Base-by-base conservation (phyloP, 2,113 vertebrate genomes). In the Struthio camelus region DNA sequence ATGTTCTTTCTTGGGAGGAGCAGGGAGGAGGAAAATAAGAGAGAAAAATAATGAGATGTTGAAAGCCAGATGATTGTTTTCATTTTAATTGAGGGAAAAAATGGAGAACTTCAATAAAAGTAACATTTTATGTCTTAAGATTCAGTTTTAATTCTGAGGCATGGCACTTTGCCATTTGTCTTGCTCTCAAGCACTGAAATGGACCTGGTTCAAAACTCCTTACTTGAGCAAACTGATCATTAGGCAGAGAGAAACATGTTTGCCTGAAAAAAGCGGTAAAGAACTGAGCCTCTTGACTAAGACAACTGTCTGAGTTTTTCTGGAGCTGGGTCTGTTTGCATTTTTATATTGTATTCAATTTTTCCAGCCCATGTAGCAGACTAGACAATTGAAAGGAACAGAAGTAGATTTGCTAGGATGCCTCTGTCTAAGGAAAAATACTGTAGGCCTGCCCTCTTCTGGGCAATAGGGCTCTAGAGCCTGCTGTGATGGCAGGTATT, bases 361-460 rank as follows among this genome's bases (percentile, higher is more conserved):
- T 73, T 59, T 66, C 14, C 67, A 80, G 34, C 18, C 34, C 28
- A 70, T 65, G 42, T n/a, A 85, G 16, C 25, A 82, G 61, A 54
- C 36, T 66, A 83, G 44, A 46, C 8, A 80, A 69, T 87, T 65
- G 87, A 96, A 96, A 92, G 42, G 72, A 72, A 65, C 25, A 42
- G 12, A 73, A 80, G 53, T 54, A 71, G 62, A 58, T 66, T 70
- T 85, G 34, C 67, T 73, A 73, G 50, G 89, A 89, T 67, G 22
- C 28, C 50, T 75, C 71, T 4, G 0, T 65, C 51, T 77, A 93
- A 78, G 59, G 46, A 94, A 95, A 97, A 98, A 66, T 98, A 98
- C 97, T 98, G 97, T 98, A 98, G 98, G 98, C 95, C 98, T 99
- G 98, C 98, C 98, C 98, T 98, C 98, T 99, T 98, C 98, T 99